Conservation (phyloP, 2,888 invertebrate species). For the Caenorhabditis imperialis region DNA sequence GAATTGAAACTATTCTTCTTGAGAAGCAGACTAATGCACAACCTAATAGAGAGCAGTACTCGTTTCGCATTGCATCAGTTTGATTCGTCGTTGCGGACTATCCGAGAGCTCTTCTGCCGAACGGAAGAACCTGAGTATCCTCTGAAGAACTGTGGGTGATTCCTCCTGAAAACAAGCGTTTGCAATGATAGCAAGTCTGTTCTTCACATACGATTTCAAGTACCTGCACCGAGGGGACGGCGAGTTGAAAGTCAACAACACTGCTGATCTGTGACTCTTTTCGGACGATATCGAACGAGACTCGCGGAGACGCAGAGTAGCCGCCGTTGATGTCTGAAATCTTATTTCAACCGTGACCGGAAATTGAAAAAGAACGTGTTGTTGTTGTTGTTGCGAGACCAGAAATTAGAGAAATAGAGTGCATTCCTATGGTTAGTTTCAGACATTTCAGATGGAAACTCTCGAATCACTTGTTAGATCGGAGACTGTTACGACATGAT, state of each 20-base stretch:
- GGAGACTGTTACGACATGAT: too few species aligned
- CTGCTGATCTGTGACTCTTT: constrained; percentile 53
- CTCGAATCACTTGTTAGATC: too few species aligned
- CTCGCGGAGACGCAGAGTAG: constrained; percentile 47
- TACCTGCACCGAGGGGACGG: constrained; percentile 32
- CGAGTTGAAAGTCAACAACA: constrained; percentile 49
- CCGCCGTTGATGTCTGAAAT: constrained; percentile 46
- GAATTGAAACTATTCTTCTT: too few species aligned
- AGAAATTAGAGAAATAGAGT: constrained; percentile 9
- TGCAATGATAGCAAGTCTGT: not conserved
- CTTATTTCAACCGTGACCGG: too few species aligned
- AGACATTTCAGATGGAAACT: too few species aligned
- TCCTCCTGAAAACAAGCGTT: constrained; percentile 15
- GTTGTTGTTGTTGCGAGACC: too few species aligned
- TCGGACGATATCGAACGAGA: constrained; percentile 56
- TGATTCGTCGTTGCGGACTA: constrained; percentile 60
- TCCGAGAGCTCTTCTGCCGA: constrained; percentile 30
- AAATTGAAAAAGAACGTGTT: too few species aligned
- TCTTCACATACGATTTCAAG: not conserved
- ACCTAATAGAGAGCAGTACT: constrained; percentile 54
- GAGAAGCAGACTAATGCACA: not conserved
- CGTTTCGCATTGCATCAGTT: constrained; percentile 62
- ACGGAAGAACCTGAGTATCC: constrained; percentile 30
- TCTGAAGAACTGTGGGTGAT: constrained; percentile 19
- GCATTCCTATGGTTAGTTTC: too few species aligned